Evolutionary conservation across 2,888 invertebrate species (phyloP).

Genomic region (Lottia scabra): DNA sequence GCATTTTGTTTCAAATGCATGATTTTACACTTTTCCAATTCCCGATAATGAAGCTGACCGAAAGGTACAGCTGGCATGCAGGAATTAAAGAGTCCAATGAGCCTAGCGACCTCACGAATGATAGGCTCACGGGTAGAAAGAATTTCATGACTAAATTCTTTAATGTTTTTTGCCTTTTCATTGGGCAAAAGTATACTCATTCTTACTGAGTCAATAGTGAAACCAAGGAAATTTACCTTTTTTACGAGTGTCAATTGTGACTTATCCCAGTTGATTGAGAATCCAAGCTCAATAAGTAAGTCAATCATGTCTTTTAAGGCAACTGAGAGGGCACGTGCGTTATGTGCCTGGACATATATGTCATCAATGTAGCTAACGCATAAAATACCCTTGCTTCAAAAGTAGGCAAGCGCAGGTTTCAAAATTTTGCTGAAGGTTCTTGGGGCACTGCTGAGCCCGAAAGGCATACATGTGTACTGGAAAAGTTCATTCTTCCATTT

Average conservation of each 20-base stretch:
- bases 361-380: neutral
- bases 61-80: neutral
- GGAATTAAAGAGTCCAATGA: neutral
- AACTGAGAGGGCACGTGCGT: neutral
- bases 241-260: neutral
- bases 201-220: neutral
- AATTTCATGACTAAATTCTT: neutral
- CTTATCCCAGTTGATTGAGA: neutral
- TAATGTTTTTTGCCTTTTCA: neutral
- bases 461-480: neutral
- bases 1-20: neutral
- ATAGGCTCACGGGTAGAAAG: neutral
- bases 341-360: neutral
- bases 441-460: neutral
- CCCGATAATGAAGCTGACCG: neutral
- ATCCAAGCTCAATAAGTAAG: neutral
- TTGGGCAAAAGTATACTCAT: neutral
- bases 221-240: neutral
- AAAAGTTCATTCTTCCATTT: neutral
- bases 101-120: neutral
- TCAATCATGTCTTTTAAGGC: neutral
- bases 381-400: neutral
- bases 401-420: neutral
- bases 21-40: neutral
- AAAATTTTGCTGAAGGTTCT: neutral